Percentiles rank a stretch among this genome's conserved stretches.
These are phyloP conservation scores for Crocallis elinguaria DNA, from an alignment of 2,888 invertebrate species.

Conservation along the genomic window DNA sequence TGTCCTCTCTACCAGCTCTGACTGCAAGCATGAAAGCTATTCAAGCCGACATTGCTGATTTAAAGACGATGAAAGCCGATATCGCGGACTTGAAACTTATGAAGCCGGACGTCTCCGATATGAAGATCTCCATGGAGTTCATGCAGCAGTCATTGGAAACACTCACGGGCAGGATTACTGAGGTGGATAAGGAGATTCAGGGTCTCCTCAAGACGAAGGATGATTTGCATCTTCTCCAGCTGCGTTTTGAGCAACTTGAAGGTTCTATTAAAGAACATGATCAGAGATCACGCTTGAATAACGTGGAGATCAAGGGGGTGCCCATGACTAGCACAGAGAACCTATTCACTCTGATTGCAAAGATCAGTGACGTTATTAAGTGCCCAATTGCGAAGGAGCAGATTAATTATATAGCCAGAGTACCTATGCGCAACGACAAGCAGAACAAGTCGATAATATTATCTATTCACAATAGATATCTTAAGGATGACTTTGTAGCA, in stretches of 20 bases:
- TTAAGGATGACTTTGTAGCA: slow-evolving; percentile 35
- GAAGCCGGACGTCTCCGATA: background rate
- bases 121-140: background rate
- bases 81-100: background rate
- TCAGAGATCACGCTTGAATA: slow-evolving; percentile 12
- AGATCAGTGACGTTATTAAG: slow-evolving; percentile 12
- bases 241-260: background rate
- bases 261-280: slow-evolving; percentile 4
- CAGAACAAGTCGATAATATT: slow-evolving; percentile 22
- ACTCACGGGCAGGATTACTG: background rate
- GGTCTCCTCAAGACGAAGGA: background rate
- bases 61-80: background rate
- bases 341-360: slow-evolving; percentile 10
- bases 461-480: slow-evolving; percentile 31
- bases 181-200: background rate
- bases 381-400: slow-evolving; percentile 20
- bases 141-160: too few relatives aligned
- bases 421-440: slow-evolving; percentile 19
- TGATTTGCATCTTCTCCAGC: slow-evolving; percentile 38
- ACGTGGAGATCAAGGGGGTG: slow-evolving; percentile 3
- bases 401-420: slow-evolving; percentile 25
- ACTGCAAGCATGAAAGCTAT: background rate
- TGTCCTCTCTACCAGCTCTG: background rate
- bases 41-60: background rate
- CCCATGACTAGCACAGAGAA: slow-evolving; percentile 18